These are phyloP conservation scores for Spinibarbus caldwelli DNA, from an alignment of 2,797 vertebrate species.

Conservation along the genomic window DNA sequence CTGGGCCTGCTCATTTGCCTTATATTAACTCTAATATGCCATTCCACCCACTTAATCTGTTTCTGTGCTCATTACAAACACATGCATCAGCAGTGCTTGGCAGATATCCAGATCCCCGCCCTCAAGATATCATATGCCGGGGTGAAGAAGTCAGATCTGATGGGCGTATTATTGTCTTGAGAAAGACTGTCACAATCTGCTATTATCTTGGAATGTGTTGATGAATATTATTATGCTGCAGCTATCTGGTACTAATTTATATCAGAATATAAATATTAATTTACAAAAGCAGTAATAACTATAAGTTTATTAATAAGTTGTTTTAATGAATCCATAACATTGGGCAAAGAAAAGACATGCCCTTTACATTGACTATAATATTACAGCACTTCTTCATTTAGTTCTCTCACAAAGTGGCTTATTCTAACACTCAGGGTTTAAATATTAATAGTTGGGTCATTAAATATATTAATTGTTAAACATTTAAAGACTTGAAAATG, in stretches of 20 bases:
- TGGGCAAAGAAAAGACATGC: not conserved
- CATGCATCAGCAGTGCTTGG: slow-evolving; percentile 39
- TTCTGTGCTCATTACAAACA: slow-evolving; percentile 19
- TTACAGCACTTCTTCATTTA: not conserved
- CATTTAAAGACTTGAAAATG: not conserved
- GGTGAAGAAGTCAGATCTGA: slow-evolving; percentile 64
- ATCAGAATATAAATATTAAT: not conserved
- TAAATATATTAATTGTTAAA: not conserved
- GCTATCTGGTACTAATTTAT: not conserved
- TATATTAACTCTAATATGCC: not conserved
- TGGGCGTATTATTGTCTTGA: slow-evolving; percentile 50
- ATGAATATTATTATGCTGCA: not conserved
- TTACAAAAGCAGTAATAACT: not conserved
- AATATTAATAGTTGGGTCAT: not conserved
- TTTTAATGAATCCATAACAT: not conserved
- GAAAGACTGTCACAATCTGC: slow-evolving; percentile 2
- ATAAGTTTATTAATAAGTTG: not conserved
- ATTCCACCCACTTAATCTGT: not conserved
- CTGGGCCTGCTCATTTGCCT: not conserved
- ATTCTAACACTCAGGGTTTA: not conserved
- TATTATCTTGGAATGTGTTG: not conserved
- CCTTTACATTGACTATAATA: not conserved
- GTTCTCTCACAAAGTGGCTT: not conserved
- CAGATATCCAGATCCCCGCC: slow-evolving; percentile 68
- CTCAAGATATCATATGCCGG: slow-evolving; percentile 59